Base-by-base conservation (phyloP, 2,888 invertebrate genomes). In the Apodemia mormo region DNA sequence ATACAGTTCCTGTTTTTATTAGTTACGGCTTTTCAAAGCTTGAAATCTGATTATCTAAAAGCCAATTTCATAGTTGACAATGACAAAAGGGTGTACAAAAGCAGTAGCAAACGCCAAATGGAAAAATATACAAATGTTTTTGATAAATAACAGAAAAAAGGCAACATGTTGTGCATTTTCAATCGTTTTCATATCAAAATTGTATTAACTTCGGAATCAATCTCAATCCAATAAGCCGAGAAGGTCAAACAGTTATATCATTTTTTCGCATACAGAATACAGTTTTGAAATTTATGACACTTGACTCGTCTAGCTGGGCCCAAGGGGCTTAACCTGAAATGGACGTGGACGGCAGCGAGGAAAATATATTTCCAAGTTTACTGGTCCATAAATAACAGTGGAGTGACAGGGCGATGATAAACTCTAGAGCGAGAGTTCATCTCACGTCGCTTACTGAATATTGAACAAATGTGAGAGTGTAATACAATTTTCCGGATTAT, bases 281-380 rank as follows among this genome's bases (percentile, higher is more conserved):
- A 89, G 88, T 92, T 92, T 89, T 88, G 86, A 90, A 93, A 93
- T 92, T 92, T 92, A 92, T 91, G 90, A 92, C 92, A 90, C 90
- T 92, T 89, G 82, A 90, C 90, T 92, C 89, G 86, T 89, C 89
- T 89, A 90, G 90, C 83, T 82, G 84, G 86, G 86, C 91, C 92
- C 90, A 86, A 88, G 92, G 89, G 92, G 90, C 85, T 92, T 90
- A 90, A 90, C 90, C 92, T 92, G 91, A 85, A 90, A 92, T 90
- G 90, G 92, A 92, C 91, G 89, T 85, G 86, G 86, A 86, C 87
- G 89, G 82, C 85, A 84, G 83, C 83, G 89, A 86, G 87, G 87
- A 92, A 92, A 90, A 92, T 92, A 92, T 92, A 92, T 93, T 91
- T 93, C 86, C 90, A 90, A 91, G 92, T 92, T 92, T 90, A 92